Evolutionary conservation across 2,113 vertebrate genomes (phyloP), one percentile per base, ranked within the genome.

Genomic region (Corythaixoides concolor): DNA sequence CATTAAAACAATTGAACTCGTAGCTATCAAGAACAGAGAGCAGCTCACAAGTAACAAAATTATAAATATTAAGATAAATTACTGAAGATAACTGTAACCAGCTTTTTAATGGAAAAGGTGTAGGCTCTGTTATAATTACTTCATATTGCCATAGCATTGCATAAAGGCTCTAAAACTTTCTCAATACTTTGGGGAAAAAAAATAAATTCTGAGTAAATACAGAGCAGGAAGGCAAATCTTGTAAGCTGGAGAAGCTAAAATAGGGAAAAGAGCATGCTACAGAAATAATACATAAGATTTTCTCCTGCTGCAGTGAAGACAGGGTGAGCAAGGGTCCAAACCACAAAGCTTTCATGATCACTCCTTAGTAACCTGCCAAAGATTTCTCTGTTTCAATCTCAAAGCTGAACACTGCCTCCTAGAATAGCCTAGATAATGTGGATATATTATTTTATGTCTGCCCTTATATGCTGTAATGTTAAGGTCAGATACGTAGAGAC

Each of bases 181-280:
- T 32, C 28, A 52, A 2, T 50, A 32, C 33, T 77, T 62, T 17
- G 1, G 6, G 8, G 12, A 4, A 5, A 20, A 28, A 68, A 59
- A 3, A 39, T 39, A 27, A 69, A 9, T 32, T 43, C 15, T 15
- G 39, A 86, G 23, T 13, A 78, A 77, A 45, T 8, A 41, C 11
- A 47, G 64, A 70, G 33, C 10, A 75, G 24, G 24, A 87, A 32
- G 22, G 47, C 16, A 56, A 87, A 74, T 11, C 18, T 26, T 41
- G 8, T 12, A 81, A 89, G 24, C 15, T 53, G 21, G 70, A 58
- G 24, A n/a, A 81, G 28, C 4, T 78, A 33, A 88, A 80, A 59
- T 3, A 58, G 39, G 56, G 23, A 39, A 32, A 73, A 69, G 13
- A 68, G 6, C 15, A 66, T 0, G 6, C 5, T 15, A 50, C 1